phyloP scores from a whole-genome alignment of 2,888 invertebrate genomes.

The Drosophila lacicola region DNA sequence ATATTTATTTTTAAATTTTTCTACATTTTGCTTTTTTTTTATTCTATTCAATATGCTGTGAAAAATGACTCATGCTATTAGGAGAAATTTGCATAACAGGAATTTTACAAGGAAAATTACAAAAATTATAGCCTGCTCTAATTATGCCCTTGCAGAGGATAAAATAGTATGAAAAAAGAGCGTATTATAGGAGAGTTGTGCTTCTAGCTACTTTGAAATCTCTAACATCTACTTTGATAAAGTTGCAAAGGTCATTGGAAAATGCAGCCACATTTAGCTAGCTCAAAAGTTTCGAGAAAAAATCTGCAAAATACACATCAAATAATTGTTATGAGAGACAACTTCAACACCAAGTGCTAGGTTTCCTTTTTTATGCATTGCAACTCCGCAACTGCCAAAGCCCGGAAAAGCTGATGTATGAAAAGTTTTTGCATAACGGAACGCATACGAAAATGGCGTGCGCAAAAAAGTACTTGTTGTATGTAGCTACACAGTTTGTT shows the following conservation, averaged over 20 bases:
- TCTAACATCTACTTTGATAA: slow-evolving; percentile 20
- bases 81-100: no score
- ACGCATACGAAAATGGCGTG: slow-evolving; percentile 31
- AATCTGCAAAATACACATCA: slow-evolving; percentile 40
- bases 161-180: no score
- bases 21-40: no score
- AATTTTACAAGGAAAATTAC: no score
- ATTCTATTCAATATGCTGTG: no score
- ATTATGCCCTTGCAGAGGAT: no score
- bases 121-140: no score
- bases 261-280: slow-evolving; percentile 6
- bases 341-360: slow-evolving; percentile 24
- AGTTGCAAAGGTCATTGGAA: slow-evolving; percentile 10
- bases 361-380: slow-evolving; percentile 4
- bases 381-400: slow-evolving; percentile 11
- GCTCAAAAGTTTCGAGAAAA: slow-evolving; percentile 13
- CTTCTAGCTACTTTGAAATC: slow-evolving; percentile 10
- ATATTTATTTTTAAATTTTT: neutral
- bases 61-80: no score
- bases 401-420: slow-evolving; percentile 34
- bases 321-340: slow-evolving; percentile 55
- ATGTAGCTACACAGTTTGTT: slow-evolving; percentile 44
- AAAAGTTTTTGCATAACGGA: slow-evolving; percentile 44
- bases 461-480: slow-evolving; percentile 26
- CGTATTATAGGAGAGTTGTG: neutral